Evolutionary conservation across 2,888 invertebrate species (phyloP), one percentile per base, ranked within the genome.

Genomic region (Lissonota sp.): DNA sequence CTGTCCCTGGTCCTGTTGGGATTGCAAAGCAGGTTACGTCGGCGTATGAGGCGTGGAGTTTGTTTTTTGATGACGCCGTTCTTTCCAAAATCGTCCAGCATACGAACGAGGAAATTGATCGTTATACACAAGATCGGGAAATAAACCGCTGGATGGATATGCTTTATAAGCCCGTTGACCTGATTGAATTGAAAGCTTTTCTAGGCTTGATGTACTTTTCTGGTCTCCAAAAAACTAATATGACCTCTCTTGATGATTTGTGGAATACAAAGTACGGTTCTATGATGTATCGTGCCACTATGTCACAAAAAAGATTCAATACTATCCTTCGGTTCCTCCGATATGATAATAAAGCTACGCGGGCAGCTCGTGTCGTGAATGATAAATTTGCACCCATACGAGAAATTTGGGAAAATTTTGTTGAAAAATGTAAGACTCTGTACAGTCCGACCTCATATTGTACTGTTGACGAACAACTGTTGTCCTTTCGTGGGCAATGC

Each of bases 401-500:
- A 46, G 63, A 64, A 53, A 53, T 53, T 53, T 73, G 79, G 67
- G 53, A 60, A 8, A 55, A 42, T 1, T 79, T 74, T 39, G 74
- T 79, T 16, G 40, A 39, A 49, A 73, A 66, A 10, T 79, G 69
- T 26, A 69, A 58, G 58, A 53, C 40, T 1, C 80, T 78, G 63
- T 85, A 88, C 75, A 84, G 73, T 51, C 85, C 86, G 7, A 60
- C 72, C 12, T 79, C 82, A 26, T 83, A 87, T 60, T 66, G 83
- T 7, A 88, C 86, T 12, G 83, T 88, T 39, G 87, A 88, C 73
- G 86, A 90, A 84, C 86, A 88, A 84, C 80, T 88, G 26, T 57
- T 89, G 49, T 79, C 66, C 49, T 89, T 88, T 79, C 87, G 86
- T 12, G 46, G 58, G 42, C 46, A 44, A 0, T 74, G 57, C 69